Conservation (phyloP, 2,888 invertebrate species). For the Napeogenes sylphis region DNA sequence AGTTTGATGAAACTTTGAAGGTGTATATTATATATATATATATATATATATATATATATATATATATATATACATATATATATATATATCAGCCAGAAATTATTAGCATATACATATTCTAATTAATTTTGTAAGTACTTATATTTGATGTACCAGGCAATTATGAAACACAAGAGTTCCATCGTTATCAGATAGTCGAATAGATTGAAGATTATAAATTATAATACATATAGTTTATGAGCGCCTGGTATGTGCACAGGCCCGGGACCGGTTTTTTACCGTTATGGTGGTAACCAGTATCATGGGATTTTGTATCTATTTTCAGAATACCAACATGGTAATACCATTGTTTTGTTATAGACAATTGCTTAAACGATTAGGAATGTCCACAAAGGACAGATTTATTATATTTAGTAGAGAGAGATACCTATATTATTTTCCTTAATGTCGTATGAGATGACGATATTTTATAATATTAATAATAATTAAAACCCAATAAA, state of each 20-base stretch:
- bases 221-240: constrained; percentile 21
- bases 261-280: constrained; percentile 52
- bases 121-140: background rate
- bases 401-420: too few relatives aligned
- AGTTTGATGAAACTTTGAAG: too few relatives aligned
- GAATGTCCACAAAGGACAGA: too few relatives aligned
- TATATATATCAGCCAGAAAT: too few relatives aligned
- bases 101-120: background rate
- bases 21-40: too few relatives aligned
- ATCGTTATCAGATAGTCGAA: constrained; percentile 11
- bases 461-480: too few relatives aligned
- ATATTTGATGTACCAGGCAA: background rate
- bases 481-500: background rate
- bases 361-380: too few relatives aligned
- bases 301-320: constrained; percentile 21
- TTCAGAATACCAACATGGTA: constrained; percentile 18
- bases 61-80: too few relatives aligned
- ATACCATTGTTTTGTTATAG: constrained; percentile 14
- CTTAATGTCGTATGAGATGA: too few relatives aligned
- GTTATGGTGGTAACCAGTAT: constrained; percentile 38
- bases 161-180: constrained; percentile 15
- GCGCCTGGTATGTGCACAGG: constrained; percentile 32
- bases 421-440: too few relatives aligned
- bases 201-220: constrained; percentile 15
- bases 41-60: too few relatives aligned